Conservation (phyloP, 1,140 invertebrate species). For the Leptoteleia sp. region DNA sequence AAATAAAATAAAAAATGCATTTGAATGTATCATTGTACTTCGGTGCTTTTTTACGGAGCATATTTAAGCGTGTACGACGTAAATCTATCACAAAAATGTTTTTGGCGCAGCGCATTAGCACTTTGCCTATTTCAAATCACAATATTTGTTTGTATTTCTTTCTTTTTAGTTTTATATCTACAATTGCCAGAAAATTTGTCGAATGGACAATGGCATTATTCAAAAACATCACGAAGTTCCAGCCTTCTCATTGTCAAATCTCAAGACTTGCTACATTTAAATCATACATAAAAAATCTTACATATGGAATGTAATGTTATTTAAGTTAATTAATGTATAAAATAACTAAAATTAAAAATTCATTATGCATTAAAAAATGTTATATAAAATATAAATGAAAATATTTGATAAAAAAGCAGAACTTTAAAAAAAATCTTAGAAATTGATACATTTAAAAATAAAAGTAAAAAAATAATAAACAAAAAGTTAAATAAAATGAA, state of each 20-base stretch:
- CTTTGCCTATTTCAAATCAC: constrained; percentile 43
- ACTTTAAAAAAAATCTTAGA: no score
- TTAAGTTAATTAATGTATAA: not conserved
- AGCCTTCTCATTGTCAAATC: constrained; percentile 41
- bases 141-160: constrained; percentile 32
- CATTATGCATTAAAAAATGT: no score
- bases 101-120: not conserved
- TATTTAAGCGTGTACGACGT: constrained; percentile 52
- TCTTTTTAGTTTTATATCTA: constrained; percentile 37
- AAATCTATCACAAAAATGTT: constrained; percentile 60
- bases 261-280: not conserved
- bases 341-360: no score
- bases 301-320: not conserved
- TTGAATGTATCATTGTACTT: constrained; percentile 56
- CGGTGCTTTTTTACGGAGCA: constrained; percentile 48
- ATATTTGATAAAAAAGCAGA: no score
- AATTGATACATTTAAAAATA: no score
- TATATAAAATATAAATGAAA: no score
- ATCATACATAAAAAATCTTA: not conserved
- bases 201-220: constrained; percentile 22
- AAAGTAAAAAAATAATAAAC: not conserved
- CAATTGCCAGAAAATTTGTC: constrained; percentile 34
- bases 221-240: constrained; percentile 26
- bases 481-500: no score
- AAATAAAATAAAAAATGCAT: constrained; percentile 18